These are phyloP conservation scores for Drosophila bipectinata DNA, from an alignment of 1,140 invertebrate species.

Conservation along the genomic window DNA sequence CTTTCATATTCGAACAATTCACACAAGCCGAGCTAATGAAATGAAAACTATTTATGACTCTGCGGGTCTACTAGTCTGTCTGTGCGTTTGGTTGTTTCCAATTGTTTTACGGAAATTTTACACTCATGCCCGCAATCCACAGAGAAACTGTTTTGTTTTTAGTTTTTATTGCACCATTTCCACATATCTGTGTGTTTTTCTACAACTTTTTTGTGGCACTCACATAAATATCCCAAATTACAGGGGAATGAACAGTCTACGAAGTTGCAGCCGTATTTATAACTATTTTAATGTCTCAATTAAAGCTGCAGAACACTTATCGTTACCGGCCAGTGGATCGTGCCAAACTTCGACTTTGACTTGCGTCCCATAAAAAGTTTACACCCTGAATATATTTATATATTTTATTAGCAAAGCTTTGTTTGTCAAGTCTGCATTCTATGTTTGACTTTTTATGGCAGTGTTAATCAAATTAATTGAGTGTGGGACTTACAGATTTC, in stretches of 20 bases:
- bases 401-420: slow-evolving; percentile 66
- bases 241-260: slow-evolving; percentile 15
- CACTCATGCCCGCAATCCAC: slow-evolving; percentile 37
- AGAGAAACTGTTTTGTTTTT: slow-evolving; percentile 65
- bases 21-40: slow-evolving; percentile 51
- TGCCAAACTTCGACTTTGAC: slow-evolving; percentile 41
- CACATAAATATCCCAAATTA: slow-evolving; percentile 25
- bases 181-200: slow-evolving; percentile 31
- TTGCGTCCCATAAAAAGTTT: slow-evolving; percentile 44
- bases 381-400: slow-evolving; percentile 23
- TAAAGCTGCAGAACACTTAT: slow-evolving; percentile 65
- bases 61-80: slow-evolving; percentile 26
- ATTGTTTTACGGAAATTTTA: slow-evolving; percentile 34
- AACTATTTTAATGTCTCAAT: slow-evolving; percentile 63
- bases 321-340: slow-evolving; percentile 36
- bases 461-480: slow-evolving; percentile 66
- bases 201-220: slow-evolving; percentile 20
- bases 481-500: slow-evolving; percentile 43
- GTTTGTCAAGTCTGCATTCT: slow-evolving; percentile 44
- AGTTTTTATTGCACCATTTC: slow-evolving; percentile 24
- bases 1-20: slow-evolving; percentile 33
- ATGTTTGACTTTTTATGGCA: slow-evolving; percentile 42
- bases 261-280: slow-evolving; percentile 56
- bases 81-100: neutral
- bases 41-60: slow-evolving; percentile 67